Evolutionary conservation across 92 coral and sea anemone genomes (phyloP), one percentile per base, ranked within the genome.

Genomic region (Epizoanthus scotinus): DNA sequence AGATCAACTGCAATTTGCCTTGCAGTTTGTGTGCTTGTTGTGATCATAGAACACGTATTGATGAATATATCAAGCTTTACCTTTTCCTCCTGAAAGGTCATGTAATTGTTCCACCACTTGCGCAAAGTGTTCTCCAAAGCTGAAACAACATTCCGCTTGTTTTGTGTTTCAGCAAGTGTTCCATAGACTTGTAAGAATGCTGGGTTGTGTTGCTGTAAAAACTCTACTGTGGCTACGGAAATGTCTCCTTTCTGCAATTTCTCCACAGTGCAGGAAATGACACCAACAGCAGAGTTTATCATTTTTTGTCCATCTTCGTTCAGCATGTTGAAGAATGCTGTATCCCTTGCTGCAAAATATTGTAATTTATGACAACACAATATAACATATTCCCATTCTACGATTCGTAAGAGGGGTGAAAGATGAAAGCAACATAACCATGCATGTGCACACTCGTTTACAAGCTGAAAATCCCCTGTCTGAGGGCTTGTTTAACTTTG

Each of bases 1-100:
- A 69, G 56, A 24, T 69, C 57, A 69, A 69, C 58, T 47, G 74
- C 19, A 22, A 55, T 6, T 47, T 17, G 24, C 34, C 5, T 6
- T 7, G 73, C 44, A 4, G 73, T 42, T 24, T 42, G 57, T 42
- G 21, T 42, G 57, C 58, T 42, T 34, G 57, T 56, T n/a, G 17
- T 8, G 24, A 69, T 24, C 74, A 69, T 38, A 17, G 55, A 42
- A 20, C 74, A 69, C 21, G 50, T 42, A 9, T 42, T 69, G 21
- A 69, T 69, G 31, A 69, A 47, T 21, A 12, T 69, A 69, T 69
- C 57, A 69, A 69, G 57, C 26, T 69, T 69, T 69, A 17, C 74
- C 14, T 20, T 54, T 47, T 42, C 52, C 50, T 69, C 74, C 24
- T 69, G 55, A 69, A 69, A 69, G 4, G 50, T 24, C 57, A 69